Evolutionary conservation across 1,140 invertebrate genomes (phyloP).

Genomic region (Drosophila asahinai): DNA sequence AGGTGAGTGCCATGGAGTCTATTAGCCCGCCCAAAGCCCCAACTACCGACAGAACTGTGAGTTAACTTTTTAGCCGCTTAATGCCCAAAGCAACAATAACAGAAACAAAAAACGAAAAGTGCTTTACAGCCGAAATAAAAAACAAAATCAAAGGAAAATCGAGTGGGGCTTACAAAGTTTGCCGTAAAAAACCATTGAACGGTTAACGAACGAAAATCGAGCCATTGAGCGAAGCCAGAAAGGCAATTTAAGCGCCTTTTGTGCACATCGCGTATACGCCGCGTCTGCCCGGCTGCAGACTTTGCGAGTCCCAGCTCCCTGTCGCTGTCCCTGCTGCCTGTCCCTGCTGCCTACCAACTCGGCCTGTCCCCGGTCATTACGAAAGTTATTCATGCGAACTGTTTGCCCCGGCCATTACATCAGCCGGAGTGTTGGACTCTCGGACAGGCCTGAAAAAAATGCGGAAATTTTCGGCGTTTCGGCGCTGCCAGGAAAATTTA

Average conservation of each 20-base stretch:
- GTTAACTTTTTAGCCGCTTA: slow-evolving; percentile 54
- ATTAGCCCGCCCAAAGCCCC: slow-evolving; percentile 4
- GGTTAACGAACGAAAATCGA: slow-evolving; percentile 72
- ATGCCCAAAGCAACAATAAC: slow-evolving; percentile 32
- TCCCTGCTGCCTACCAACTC: slow-evolving; percentile 14
- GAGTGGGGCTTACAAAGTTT: slow-evolving; percentile 52
- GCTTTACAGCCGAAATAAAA: slow-evolving; percentile 30
- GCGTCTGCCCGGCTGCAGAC: slow-evolving; percentile 33
- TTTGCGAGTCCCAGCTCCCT: background rate
- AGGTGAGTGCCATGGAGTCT: slow-evolving; percentile 62
- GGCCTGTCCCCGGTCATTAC: slow-evolving; percentile 66
- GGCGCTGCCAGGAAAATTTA: slow-evolving; percentile 68
- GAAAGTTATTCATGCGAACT: slow-evolving; percentile 79
- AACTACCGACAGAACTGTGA: slow-evolving; percentile 47
- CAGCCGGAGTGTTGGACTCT: slow-evolving; percentile 42
- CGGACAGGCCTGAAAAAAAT: slow-evolving; percentile 41
- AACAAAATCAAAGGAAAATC: slow-evolving; percentile 4
- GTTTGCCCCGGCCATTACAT: slow-evolving; percentile 76
- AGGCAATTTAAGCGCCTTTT: slow-evolving; percentile 70
- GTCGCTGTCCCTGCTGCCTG: background rate
- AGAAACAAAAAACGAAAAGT: slow-evolving; percentile 31
- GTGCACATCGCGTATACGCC: slow-evolving; percentile 71
- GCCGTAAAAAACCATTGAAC: slow-evolving; percentile 66
- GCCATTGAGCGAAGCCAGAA: slow-evolving; percentile 60
- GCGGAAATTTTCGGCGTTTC: slow-evolving; percentile 66